phyloP scores from a whole-genome alignment of 2,888 invertebrate genomes.

The Drosophila helvetica region DNA sequence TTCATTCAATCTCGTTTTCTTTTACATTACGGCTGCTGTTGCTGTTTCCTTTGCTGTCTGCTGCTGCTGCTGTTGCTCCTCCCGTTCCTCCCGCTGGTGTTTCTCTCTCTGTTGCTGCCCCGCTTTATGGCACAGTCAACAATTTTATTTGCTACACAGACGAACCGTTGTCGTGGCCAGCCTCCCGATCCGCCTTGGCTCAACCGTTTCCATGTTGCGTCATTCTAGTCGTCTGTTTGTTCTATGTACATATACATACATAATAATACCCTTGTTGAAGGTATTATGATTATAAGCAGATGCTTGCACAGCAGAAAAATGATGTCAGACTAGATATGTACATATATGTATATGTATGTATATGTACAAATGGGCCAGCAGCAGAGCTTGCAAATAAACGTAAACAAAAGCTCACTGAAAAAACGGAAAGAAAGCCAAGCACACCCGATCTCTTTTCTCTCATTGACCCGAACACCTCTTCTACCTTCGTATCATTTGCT shows the following conservation, averaged over 20 bases:
- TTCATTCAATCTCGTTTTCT: conserved; percentile 65
- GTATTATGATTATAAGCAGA: not conserved
- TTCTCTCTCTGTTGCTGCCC: conserved; percentile 8
- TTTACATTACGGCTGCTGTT: conserved; percentile 31
- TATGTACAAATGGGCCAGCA: too few species aligned
- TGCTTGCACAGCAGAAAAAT: not conserved
- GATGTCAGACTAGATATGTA: not conserved
- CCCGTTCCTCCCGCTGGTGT: conserved; percentile 1
- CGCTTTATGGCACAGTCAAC: conserved; percentile 65
- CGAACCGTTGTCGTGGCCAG: conserved; percentile 39
- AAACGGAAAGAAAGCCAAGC: too few species aligned
- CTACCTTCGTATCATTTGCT: not conserved
- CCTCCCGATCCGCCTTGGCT: conserved; percentile 12
- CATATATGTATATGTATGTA: too few species aligned
- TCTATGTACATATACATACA: not conserved
- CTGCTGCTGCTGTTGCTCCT: conserved; percentile 7
- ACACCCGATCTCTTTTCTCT: not conserved
- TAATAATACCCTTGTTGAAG: not conserved
- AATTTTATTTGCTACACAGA: conserved; percentile 64
- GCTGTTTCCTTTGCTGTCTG: not conserved
- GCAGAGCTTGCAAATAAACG: not conserved
- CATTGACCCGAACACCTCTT: not conserved
- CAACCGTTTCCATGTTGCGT: conserved; percentile 42
- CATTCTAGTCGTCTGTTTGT: conserved; percentile 8
- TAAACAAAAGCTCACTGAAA: too few species aligned